These are phyloP conservation scores for Paramormyrops kingsleyae DNA, from an alignment of 2,113 vertebrate species.

Conservation along the genomic window DNA sequence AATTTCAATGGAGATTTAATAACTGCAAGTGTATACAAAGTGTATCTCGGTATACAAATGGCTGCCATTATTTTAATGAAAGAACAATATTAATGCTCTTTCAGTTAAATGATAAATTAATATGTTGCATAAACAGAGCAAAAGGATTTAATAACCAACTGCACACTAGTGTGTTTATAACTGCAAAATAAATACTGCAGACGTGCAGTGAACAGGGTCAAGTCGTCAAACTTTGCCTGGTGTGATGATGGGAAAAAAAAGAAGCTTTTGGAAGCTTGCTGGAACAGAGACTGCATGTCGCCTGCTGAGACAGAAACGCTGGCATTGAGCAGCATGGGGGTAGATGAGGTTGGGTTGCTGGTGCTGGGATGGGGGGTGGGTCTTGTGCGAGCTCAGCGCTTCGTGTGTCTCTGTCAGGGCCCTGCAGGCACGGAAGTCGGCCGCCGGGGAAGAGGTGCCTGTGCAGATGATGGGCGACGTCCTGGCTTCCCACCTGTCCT, in stretches of 20 bases:
- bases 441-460: slow-evolving; percentile 80
- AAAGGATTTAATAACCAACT: neutral
- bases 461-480: slow-evolving; percentile 89
- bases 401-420: slow-evolving; percentile 59
- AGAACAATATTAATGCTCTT: neutral
- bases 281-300: neutral
- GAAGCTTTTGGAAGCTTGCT: neutral
- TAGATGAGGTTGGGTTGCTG: neutral
- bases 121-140: neutral
- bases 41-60: neutral
- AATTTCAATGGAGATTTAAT: neutral
- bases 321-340: neutral
- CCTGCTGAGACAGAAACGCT: neutral
- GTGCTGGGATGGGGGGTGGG: neutral
- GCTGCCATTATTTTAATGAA: neutral
- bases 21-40: neutral
- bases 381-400: neutral
- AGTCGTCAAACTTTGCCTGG: neutral
- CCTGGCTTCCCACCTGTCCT: slow-evolving; percentile 74
- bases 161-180: neutral
- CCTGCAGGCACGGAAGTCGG: slow-evolving; percentile 78
- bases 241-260: neutral
- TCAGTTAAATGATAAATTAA: neutral
- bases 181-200: neutral
- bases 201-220: neutral